Percentiles rank a stretch among this genome's conserved stretches.
Evolutionary conservation across 2,797 vertebrate genomes (phyloP).

Genomic region (Cossypha heuglini): DNA sequence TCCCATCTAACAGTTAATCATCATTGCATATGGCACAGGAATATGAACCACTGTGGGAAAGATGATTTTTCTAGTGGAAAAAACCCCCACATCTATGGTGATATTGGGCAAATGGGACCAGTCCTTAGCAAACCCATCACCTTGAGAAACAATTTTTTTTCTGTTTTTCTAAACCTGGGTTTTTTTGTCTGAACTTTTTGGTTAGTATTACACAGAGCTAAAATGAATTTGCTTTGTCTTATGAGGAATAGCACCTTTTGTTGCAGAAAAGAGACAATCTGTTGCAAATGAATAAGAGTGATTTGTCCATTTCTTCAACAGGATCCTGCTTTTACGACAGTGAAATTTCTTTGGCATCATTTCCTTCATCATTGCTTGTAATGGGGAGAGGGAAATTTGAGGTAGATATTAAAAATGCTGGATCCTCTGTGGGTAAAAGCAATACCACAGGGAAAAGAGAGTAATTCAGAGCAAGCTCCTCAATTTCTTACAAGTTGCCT

Average conservation of each 20-base stretch:
- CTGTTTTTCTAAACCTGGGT: too few relatives aligned
- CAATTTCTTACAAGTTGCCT: not conserved
- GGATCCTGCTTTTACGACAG: not conserved
- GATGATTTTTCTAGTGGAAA: not conserved
- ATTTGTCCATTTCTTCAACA: not conserved
- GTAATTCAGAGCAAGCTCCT: not conserved
- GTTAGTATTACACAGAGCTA: not conserved
- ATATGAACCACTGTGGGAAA: not conserved
- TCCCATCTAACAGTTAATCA: not conserved
- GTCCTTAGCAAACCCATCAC: not conserved
- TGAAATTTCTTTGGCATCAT: not conserved
- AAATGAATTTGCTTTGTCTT: not conserved
- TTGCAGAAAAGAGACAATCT: not conserved
- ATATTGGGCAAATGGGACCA: not conserved
- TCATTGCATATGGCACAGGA: not conserved
- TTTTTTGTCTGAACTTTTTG: not conserved
- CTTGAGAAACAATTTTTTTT: not conserved
- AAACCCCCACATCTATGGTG: rapidly evolving
- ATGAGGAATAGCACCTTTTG: not conserved
- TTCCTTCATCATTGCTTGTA: not conserved
- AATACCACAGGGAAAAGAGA: not conserved
- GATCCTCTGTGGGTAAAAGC: not conserved
- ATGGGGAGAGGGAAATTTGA: not conserved
- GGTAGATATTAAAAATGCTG: not conserved
- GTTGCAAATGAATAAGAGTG: not conserved